phyloP scores from a whole-genome alignment of 2,888 invertebrate genomes.

The Metalampra italica region DNA sequence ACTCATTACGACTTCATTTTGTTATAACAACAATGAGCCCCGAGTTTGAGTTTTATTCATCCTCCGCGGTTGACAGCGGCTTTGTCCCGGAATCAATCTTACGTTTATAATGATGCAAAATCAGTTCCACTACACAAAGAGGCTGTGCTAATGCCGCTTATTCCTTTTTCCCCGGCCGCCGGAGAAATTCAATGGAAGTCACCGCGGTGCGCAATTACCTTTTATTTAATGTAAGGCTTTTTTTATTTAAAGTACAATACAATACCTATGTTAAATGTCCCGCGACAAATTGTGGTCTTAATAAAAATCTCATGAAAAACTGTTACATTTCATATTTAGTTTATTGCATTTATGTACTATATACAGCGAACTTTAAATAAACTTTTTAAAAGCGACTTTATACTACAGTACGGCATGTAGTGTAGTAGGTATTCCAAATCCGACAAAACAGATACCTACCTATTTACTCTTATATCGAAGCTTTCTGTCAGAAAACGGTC shows the following conservation, averaged over 20 bases:
- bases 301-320: slow-evolving; percentile 4
- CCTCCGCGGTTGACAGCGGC: slow-evolving; percentile 55
- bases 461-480: no score
- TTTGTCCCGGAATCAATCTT: slow-evolving; percentile 72
- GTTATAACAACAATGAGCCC: slow-evolving; percentile 68
- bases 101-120: slow-evolving; percentile 64
- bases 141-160: slow-evolving; percentile 58
- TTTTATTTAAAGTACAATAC: slow-evolving; percentile 6
- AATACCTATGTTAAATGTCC: slow-evolving; percentile 12
- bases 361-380: no score
- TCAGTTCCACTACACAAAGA: slow-evolving; percentile 67
- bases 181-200: slow-evolving; percentile 33
- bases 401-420: no score
- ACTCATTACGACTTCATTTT: slow-evolving; percentile 76
- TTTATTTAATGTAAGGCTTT: slow-evolving; percentile 11
- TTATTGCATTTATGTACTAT: no score
- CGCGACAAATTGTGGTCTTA: slow-evolving; percentile 7
- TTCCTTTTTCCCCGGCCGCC: slow-evolving; percentile 42
- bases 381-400: no score
- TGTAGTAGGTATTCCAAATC: no score
- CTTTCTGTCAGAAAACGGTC: no score
- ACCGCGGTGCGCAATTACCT: slow-evolving; percentile 18
- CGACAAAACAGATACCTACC: no score
- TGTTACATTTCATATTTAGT: neutral
- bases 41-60: slow-evolving; percentile 41